Conservation (phyloP, 1,140 invertebrate genomes). For the Tetragnatha versicolor region DNA sequence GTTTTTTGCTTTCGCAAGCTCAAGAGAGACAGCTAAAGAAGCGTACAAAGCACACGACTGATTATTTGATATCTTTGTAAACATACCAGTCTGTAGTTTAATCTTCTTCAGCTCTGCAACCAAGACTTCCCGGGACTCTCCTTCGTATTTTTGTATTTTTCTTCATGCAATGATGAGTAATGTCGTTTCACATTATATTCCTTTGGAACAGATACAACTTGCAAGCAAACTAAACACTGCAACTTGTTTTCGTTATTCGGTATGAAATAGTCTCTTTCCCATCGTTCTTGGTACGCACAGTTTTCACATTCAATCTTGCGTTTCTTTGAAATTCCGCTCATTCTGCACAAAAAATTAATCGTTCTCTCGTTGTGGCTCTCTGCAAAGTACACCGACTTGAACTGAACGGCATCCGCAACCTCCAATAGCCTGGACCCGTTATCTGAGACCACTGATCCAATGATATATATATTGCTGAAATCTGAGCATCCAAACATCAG, state of each 20-base stretch:
- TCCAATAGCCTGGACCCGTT: too few relatives aligned
- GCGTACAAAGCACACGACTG: background rate
- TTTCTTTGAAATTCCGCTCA: too few relatives aligned
- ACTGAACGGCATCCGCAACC: too few relatives aligned
- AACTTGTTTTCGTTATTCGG: background rate
- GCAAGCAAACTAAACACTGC: conserved; percentile 9
- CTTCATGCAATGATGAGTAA: background rate
- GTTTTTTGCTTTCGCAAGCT: background rate
- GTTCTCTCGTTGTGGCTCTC: too few relatives aligned
- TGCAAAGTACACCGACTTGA: too few relatives aligned
- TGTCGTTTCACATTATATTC: background rate
- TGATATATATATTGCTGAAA: too few relatives aligned
- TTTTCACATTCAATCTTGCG: too few relatives aligned
- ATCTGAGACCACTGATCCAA: too few relatives aligned
- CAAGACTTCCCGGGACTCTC: background rate
- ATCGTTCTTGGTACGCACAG: background rate
- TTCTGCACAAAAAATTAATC: too few relatives aligned
- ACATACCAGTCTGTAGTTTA: background rate
- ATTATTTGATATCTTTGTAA: background rate
- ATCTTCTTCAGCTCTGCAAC: background rate
- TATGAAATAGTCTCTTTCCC: conserved; percentile 11
- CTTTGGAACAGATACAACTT: background rate
- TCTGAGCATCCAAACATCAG: too few relatives aligned
- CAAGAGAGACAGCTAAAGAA: conserved; percentile 5
- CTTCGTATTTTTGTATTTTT: background rate